Percentiles rank a stretch among this genome's conserved stretches.
phyloP scores from a whole-genome alignment of 2,113 vertebrate genomes.

The Gadus chalcogrammus region DNA sequence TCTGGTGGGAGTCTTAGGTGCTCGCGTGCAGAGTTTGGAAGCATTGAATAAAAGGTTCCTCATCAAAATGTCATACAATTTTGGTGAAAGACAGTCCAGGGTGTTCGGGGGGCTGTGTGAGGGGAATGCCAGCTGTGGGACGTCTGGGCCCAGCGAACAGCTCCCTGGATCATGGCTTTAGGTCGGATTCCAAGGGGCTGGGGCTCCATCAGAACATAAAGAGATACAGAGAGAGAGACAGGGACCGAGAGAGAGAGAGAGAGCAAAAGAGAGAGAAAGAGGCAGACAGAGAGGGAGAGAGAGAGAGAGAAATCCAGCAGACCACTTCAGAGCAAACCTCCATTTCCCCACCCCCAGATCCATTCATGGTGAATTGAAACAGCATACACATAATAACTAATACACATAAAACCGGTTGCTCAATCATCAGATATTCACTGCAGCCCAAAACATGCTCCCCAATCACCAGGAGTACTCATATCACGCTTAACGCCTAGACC shows the following conservation, averaged over 20 bases:
- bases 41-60: conserved; percentile 53
- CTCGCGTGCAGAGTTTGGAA: conserved; percentile 29
- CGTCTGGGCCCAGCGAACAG: conserved; percentile 63
- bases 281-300: neutral
- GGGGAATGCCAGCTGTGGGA: conserved; percentile 69
- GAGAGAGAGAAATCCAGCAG: conserved; percentile 48
- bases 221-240: no score
- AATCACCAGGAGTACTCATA: no score
- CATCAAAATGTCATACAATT: conserved; percentile 22
- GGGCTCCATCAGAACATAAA: neutral
- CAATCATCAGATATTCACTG: neutral
- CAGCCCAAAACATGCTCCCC: neutral
- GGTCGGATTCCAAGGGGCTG: neutral
- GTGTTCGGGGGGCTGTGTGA: conserved; percentile 62
- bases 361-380: conserved; percentile 42
- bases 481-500: no score
- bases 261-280: neutral
- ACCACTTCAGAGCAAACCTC: conserved; percentile 34
- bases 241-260: conserved; percentile 38
- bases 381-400: neutral
- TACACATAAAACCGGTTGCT: neutral
- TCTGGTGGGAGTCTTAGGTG: conserved; percentile 28
- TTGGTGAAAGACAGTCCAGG: conserved; percentile 63
- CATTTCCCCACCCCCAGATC: conserved; percentile 50
- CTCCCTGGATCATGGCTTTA: conserved; percentile 33